A percentile compares a stretch with the other conserved stretches of the same genome.
These are phyloP conservation scores for Cephus rjabovi DNA, from an alignment of 2,888 invertebrate species.

Conservation along the genomic window DNA sequence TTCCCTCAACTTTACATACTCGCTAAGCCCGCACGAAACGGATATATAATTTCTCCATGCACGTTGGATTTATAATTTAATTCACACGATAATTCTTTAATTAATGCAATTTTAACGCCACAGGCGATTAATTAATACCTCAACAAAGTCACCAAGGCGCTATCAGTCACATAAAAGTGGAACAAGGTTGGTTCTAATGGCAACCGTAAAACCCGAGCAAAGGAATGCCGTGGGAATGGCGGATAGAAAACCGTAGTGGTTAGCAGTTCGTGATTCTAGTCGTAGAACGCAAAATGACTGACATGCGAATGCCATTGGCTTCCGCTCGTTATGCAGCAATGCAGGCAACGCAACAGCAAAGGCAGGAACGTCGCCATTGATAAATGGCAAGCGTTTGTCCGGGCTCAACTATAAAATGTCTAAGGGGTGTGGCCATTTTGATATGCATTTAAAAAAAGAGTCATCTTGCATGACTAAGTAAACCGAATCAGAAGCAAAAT, in stretches of 20 bases:
- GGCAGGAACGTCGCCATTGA: background rate
- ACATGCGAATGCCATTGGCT: background rate
- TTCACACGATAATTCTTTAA: background rate
- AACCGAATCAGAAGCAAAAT: background rate
- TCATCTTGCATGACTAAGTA: background rate
- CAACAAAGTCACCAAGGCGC: background rate
- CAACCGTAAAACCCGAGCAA: background rate
- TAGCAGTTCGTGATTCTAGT: background rate
- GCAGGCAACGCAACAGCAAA: background rate
- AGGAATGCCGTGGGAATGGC: slow-evolving; percentile 7
- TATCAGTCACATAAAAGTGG: slow-evolving; percentile 25
- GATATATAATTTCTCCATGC: background rate
- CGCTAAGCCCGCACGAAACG: background rate
- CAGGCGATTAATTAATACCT: background rate
- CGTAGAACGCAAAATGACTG: slow-evolving; percentile 5
- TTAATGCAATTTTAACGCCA: background rate
- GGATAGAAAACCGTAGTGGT: background rate
- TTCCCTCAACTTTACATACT: background rate
- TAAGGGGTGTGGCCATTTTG: background rate
- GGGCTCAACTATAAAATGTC: background rate
- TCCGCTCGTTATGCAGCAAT: background rate
- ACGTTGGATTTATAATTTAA: background rate
- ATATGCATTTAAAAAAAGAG: background rate
- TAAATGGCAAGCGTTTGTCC: background rate
- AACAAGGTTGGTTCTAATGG: slow-evolving; percentile 29